A percentile compares a stretch with the other conserved stretches of the same genome.
Conservation (phyloP, 1,140 invertebrate genomes). For the Xylocopa sonorina region DNA sequence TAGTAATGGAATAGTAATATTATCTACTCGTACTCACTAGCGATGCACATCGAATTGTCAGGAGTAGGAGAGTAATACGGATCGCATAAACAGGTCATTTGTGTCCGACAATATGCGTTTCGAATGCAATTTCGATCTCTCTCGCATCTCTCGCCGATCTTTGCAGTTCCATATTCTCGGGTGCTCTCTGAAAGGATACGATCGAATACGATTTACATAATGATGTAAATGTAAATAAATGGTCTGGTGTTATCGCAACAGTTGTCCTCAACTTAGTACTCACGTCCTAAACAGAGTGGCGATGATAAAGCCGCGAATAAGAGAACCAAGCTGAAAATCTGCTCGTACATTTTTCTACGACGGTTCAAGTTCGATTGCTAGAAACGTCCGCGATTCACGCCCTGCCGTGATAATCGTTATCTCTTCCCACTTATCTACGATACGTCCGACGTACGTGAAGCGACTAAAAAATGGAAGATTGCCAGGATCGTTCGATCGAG, state of each 20-base stretch:
- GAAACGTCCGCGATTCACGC: slow-evolving; percentile 6
- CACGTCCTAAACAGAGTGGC: slow-evolving; percentile 5
- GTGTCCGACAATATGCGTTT: slow-evolving; percentile 58
- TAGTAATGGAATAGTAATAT: too few relatives aligned
- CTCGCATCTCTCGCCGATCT: slow-evolving; percentile 50
- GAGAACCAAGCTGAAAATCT: background rate
- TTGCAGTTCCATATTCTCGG: background rate
- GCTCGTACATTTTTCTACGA: slow-evolving; percentile 30
- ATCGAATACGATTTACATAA: too few relatives aligned
- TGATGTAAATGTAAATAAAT: too few relatives aligned
- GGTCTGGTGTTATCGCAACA: too few relatives aligned
- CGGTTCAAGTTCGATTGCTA: too few relatives aligned
- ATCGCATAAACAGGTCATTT: slow-evolving; percentile 59
- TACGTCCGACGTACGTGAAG: slow-evolving; percentile 5
- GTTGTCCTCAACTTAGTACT: too few relatives aligned
- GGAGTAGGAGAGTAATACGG: slow-evolving; percentile 52
- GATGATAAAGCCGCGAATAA: background rate
- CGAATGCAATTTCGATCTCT: slow-evolving; percentile 63
- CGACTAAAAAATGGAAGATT: too few relatives aligned
- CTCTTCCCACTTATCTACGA: slow-evolving; percentile 51
- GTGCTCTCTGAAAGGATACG: background rate
- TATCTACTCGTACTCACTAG: slow-evolving; percentile 53
- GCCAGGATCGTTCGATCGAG: too few relatives aligned
- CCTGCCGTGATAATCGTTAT: slow-evolving; percentile 39
- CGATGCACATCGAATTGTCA: slow-evolving; percentile 57